Evolutionary conservation across 2,888 invertebrate genomes (phyloP), one percentile per base, ranked within the genome.

Genomic region (Ornithoptera alexandrae): DNA sequence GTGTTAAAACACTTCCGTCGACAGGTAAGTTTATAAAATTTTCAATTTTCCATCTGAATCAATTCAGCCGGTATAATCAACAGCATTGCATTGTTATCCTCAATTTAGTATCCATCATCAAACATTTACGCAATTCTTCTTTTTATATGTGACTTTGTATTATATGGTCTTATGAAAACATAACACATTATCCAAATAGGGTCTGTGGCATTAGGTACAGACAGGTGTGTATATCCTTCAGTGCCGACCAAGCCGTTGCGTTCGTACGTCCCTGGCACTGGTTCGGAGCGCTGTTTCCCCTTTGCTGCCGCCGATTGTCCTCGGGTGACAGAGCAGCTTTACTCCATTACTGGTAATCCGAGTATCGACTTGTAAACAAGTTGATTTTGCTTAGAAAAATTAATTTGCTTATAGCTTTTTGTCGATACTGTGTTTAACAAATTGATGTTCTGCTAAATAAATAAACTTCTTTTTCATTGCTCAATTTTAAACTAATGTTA

Each of bases 1-100:
- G 94, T 30, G 87, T 93, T 65, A 94, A 94, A 79, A 79, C 90
- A 2, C 81, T 94, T 24, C 92, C 94, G n/a, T 15, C 62, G 10
- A 20, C 68, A 15, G 68, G 71, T 71, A 69, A 70, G 65, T 15
- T 30, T 39, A 20, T n/a, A 39, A 12, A 36, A 7, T 42, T 46
- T 62, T 46, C 0, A 7, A 39, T 46, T 42, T n/a, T 22, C 0
- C n/a, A 12, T 53, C 53, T 53, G 18, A 18, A 5, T n/a, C 1
- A 53, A 53, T n/a, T 18, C 7, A 6, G n/a, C 18, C 53, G 53
- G 53, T 53, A 53, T n/a, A 6, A n/a, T 53, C 53, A 53, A 53
- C 53, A 53, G 53, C 53, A 53, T n/a, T 53, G 18, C 53, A 53
- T 53, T 53, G 2, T 53, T 53, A 8, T n/a, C 53, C n/a, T 53